These are phyloP conservation scores for Callyntrura sp. DNA, from an alignment of 2,888 invertebrate genomes.

Conservation along the genomic window DNA sequence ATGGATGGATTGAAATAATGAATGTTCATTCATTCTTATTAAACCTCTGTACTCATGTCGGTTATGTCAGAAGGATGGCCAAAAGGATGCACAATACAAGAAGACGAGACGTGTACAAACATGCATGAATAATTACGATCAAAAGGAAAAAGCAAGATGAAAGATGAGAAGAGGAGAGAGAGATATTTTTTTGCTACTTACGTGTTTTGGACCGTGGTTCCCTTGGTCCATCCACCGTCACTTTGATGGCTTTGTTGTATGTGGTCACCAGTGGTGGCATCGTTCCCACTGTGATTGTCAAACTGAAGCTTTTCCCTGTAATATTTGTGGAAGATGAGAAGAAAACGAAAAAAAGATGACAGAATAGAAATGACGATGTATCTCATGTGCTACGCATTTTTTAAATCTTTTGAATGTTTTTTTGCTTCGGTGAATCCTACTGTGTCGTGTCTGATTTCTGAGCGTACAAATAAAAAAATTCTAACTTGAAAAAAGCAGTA, in stretches of 20 bases:
- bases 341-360: slow-evolving; percentile 19
- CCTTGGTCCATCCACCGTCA: slow-evolving; percentile 97
- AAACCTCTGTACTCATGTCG: slow-evolving; percentile 14
- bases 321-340: neutral
- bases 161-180: neutral
- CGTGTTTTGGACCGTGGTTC: slow-evolving; percentile 98
- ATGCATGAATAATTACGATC: slow-evolving; percentile 52
- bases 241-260: slow-evolving; percentile 98
- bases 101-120: neutral
- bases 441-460: neutral
- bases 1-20: slow-evolving; percentile 61
- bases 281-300: slow-evolving; percentile 97
- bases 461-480: neutral
- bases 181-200: slow-evolving; percentile 88
- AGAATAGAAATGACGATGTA: slow-evolving; percentile 24
- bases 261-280: slow-evolving; percentile 97
- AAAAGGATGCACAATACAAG: neutral
- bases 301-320: slow-evolving; percentile 98
- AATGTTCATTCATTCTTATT: slow-evolving; percentile 18
- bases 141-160: slow-evolving; percentile 28
- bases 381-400: neutral
- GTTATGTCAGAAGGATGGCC: slow-evolving; percentile 15
- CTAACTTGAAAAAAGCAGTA: neutral
- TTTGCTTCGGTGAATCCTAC: neutral
- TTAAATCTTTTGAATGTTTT: slow-evolving; percentile 26